Evolutionary conservation across 1,140 invertebrate genomes (phyloP).

Genomic region (Psilanteris sp.): DNA sequence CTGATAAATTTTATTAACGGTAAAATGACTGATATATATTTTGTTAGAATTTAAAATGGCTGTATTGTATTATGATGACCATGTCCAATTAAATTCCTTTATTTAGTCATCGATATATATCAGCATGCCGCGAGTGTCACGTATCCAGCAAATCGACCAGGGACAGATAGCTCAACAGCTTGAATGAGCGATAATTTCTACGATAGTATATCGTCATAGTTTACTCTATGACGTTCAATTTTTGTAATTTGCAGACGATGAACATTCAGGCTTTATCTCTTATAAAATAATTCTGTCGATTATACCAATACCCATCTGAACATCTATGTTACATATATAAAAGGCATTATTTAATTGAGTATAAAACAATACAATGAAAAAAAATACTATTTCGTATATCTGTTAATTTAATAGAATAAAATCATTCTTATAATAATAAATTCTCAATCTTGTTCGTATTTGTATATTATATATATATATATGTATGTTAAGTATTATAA

Average conservation of each 20-base stretch:
- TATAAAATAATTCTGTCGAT: background rate
- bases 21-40: conserved; percentile 28
- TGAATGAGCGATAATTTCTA: conserved; percentile 52
- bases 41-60: conserved; percentile 11
- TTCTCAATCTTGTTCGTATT: too few relatives aligned
- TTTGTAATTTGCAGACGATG: conserved; percentile 6
- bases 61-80: conserved; percentile 45
- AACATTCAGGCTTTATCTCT: conserved; percentile 12
- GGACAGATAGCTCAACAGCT: conserved; percentile 34
- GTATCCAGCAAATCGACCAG: conserved; percentile 47
- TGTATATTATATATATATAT: too few relatives aligned
- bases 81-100: conserved; percentile 63
- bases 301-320: too few relatives aligned
- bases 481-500: too few relatives aligned
- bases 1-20: conserved; percentile 29
- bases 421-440: too few relatives aligned
- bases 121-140: conserved; percentile 46
- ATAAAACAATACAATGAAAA: too few relatives aligned
- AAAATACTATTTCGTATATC: too few relatives aligned
- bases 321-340: too few relatives aligned
- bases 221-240: conserved; percentile 6
- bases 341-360: too few relatives aligned
- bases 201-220: conserved; percentile 48
- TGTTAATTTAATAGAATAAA: too few relatives aligned
- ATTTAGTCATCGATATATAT: conserved; percentile 57